Evolutionary conservation across 2,113 vertebrate genomes (phyloP), one percentile per base, ranked within the genome.

Genomic region (Sorex fumeus): DNA sequence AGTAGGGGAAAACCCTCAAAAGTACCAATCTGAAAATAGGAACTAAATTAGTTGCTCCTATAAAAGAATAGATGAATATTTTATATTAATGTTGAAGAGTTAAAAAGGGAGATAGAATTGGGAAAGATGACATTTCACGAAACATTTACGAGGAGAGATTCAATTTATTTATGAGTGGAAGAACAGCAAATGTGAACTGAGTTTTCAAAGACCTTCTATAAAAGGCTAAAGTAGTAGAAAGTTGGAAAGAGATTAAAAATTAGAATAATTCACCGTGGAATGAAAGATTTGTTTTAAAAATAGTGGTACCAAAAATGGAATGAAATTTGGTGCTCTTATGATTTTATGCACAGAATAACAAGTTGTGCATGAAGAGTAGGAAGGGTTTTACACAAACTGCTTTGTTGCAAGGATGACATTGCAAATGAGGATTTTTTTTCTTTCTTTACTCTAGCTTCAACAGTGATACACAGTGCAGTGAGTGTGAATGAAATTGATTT

Each of bases 241-340:
- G 27, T 67, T 93, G 69, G 50, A 15, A 43, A 43, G 62, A 15
- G 53, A 76, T 80, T 1, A 93, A 85, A 91, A 53, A 45, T 85
- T 32, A 74, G 6, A 77, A 78, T 47, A 78, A 4, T 89, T 69
- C 5, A 57, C 32, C 67, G 18, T 72, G 62, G 21, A 85, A 66
- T 21, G 70, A 86, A 45, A 67, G 6, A 18, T 78, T 19, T 23
- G 1, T 50, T 50, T 50, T 50, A 15, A 82, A 91, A 72, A 91
- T n/a, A 62, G 32, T 72, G 53, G 88, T 76, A 78, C 27, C 86
- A n/a, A 86, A 91, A 91, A 88, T 62, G 34, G 25, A 53, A 66
- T 72, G 53, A 47, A 57, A 66, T 30, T 91, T 84, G 36, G 72
- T 36, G 12, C 45, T 69, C 62, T 27, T 18, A 40, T 83, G 11